phyloP scores from a whole-genome alignment of 2,113 vertebrate species.

The Urocitellus parryii region DNA sequence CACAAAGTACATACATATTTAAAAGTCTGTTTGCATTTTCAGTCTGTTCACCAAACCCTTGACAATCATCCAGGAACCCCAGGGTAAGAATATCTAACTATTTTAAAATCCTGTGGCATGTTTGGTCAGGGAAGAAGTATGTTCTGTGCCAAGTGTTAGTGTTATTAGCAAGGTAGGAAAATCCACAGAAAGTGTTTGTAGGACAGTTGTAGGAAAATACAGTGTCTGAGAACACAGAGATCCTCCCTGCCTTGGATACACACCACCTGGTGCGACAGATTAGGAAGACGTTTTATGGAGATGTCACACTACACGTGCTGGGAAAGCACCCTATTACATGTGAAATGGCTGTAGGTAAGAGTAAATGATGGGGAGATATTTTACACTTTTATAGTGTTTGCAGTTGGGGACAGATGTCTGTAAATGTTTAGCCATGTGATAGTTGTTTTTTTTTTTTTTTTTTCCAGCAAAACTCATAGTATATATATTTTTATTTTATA shows the following conservation, averaged over 20 bases:
- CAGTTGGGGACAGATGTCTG: background rate
- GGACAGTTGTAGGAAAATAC: no score
- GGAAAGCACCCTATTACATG: background rate
- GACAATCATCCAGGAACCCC: background rate
- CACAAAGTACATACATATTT: background rate
- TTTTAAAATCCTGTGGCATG: background rate
- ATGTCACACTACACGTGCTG: background rate
- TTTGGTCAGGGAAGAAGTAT: background rate
- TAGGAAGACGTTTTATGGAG: background rate
- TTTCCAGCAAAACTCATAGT: background rate
- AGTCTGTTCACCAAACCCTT: background rate
- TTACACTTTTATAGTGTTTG: background rate
- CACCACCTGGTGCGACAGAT: background rate
- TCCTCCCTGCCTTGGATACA: background rate
- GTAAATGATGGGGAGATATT: background rate
- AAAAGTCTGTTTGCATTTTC: background rate
- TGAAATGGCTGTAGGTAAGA: background rate
- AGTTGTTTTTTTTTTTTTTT: background rate
- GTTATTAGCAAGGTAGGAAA: slow-evolving; percentile 4
- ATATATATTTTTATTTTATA: no score
- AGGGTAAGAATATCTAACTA: background rate
- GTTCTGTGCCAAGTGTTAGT: background rate
- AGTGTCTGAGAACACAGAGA: background rate
- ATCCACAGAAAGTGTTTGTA: background rate
- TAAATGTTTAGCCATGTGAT: background rate